Conservation (phyloP, 2,888 invertebrate genomes). For the Laothoe populi region DNA sequence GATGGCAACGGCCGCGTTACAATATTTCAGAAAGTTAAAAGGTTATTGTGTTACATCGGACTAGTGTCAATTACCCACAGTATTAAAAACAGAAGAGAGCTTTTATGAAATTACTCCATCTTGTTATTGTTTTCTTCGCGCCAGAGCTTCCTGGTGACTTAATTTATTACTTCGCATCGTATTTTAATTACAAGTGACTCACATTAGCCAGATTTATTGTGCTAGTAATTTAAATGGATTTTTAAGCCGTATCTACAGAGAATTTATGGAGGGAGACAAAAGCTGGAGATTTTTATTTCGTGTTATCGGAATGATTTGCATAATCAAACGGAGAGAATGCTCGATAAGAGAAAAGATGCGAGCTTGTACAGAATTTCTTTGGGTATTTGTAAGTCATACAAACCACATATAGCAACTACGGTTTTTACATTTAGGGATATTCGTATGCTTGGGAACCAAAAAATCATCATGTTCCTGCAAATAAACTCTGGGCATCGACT, state of each 20-base stretch:
- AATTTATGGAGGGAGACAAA: slow-evolving; percentile 36
- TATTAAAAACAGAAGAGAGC: slow-evolving; percentile 26
- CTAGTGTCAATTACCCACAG: background rate
- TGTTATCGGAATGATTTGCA: slow-evolving; percentile 38
- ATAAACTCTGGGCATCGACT: too few relatives aligned
- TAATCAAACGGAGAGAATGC: slow-evolving; percentile 31
- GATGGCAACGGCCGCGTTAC: slow-evolving; percentile 1
- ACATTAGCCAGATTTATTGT: slow-evolving; percentile 32
- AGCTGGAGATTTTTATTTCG: slow-evolving; percentile 36
- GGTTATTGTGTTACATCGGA: slow-evolving; percentile 17
- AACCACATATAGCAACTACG: background rate
- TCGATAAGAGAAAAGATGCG: slow-evolving; percentile 19
- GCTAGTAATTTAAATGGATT: slow-evolving; percentile 36
- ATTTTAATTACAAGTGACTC: slow-evolving; percentile 40
- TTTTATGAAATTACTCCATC: slow-evolving; percentile 32
- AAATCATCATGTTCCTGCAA: too few relatives aligned
- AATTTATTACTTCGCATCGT: slow-evolving; percentile 37
- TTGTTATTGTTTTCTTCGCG: slow-evolving; percentile 32
- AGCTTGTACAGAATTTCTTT: slow-evolving; percentile 6
- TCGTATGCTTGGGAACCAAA: too few relatives aligned
- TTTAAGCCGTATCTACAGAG: slow-evolving; percentile 35
- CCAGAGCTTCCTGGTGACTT: slow-evolving; percentile 33
- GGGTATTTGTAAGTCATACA: slow-evolving; percentile 1
- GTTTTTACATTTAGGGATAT: too few relatives aligned
- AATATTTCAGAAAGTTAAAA: slow-evolving; percentile 17